Evolutionary conservation across 1,140 invertebrate genomes (phyloP).

Genomic region (Trichogramma pretiosum): DNA sequence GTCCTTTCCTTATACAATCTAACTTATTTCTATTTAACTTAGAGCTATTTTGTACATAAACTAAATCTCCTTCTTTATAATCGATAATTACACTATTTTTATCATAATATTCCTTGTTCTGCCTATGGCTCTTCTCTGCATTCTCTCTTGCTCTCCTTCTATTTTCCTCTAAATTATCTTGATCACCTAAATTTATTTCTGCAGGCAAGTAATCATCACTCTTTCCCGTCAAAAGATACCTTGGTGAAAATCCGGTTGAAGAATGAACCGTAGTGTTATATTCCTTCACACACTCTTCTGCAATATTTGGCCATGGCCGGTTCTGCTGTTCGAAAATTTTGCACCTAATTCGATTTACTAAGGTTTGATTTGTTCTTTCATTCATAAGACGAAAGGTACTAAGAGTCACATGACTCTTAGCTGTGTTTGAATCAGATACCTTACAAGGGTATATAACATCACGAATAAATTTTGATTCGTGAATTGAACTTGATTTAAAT

Average conservation of each 20-base stretch:
- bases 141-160: constrained; percentile 2
- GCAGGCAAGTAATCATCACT: constrained; percentile 12
- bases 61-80: background rate
- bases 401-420: too few species aligned
- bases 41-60: background rate
- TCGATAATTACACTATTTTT: constrained; percentile 1
- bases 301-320: constrained; percentile 18
- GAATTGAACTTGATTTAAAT: too few species aligned
- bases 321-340: constrained; percentile 18
- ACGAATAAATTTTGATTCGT: too few species aligned
- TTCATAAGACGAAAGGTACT: too few species aligned
- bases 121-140: constrained; percentile 13
- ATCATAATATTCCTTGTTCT: constrained; percentile 20
- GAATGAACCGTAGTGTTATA: constrained; percentile 22
- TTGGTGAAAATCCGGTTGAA: constrained; percentile 18
- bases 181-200: constrained; percentile 11
- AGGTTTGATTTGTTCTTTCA: constrained; percentile 18
- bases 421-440: too few species aligned
- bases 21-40: too few species aligned
- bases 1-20: too few species aligned
- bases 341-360: constrained; percentile 20
- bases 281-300: constrained; percentile 20
- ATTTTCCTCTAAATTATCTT: constrained; percentile 10
- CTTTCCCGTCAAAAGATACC: constrained; percentile 18
- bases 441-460: too few species aligned